phyloP scores from a whole-genome alignment of 2,797 vertebrate species.

The Tauraco hartlaubi region DNA sequence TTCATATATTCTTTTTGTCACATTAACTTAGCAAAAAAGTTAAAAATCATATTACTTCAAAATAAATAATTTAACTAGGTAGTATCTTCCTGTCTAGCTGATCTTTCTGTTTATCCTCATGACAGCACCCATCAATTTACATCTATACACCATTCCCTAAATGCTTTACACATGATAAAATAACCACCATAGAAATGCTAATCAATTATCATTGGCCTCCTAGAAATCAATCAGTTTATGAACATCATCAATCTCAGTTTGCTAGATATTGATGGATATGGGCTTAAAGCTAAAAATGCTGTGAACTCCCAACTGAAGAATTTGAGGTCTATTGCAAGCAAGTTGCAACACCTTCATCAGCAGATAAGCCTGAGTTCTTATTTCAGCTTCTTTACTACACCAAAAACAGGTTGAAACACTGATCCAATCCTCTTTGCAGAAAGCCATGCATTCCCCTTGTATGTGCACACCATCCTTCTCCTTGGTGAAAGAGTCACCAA shows the following conservation, averaged over 20 bases:
- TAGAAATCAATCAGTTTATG: background rate
- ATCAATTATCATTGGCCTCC: background rate
- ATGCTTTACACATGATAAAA: background rate
- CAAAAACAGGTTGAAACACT: background rate
- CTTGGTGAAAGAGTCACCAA: background rate
- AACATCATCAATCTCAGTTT: background rate
- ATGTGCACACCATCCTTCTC: background rate
- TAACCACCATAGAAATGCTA: background rate
- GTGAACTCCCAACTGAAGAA: background rate
- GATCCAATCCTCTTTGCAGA: background rate
- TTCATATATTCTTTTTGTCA: background rate
- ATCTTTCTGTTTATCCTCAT: background rate
- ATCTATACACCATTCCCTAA: background rate
- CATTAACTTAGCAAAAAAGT: background rate
- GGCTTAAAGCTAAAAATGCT: background rate
- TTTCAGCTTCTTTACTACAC: background rate
- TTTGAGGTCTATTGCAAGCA: background rate
- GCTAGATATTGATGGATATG: background rate
- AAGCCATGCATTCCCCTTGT: background rate
- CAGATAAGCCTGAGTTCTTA: background rate
- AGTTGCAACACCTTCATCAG: background rate
- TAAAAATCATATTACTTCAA: background rate
- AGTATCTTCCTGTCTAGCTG: background rate
- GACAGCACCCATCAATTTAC: background rate
- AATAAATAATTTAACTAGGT: background rate